Conservation (phyloP, 2,113 vertebrate genomes). For the Aptenodytes forsteri region DNA sequence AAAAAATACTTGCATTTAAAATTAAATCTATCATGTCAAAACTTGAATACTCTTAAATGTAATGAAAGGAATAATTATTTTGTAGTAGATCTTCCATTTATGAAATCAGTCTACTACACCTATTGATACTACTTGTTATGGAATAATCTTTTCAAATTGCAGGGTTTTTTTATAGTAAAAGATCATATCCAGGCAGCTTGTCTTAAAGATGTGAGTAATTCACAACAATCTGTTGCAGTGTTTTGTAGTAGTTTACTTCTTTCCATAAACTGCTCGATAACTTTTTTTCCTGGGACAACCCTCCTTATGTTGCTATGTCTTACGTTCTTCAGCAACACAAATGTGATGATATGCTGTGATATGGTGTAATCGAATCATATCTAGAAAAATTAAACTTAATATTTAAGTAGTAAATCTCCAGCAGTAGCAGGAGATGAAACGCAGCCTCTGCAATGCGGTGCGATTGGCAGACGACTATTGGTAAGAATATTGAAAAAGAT, state of each 20-base stretch:
- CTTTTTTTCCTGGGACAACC: background rate
- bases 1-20: background rate
- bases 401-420: no score
- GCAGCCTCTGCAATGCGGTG: background rate
- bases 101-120: background rate
- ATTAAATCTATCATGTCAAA: background rate
- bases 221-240: background rate
- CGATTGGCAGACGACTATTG: fast-evolving
- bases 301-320: background rate
- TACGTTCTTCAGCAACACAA: background rate
- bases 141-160: background rate
- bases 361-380: background rate
- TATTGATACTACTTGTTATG: background rate
- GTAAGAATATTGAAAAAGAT: background rate
- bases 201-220: background rate
- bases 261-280: background rate
- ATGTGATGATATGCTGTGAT: no score
- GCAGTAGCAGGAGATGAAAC: background rate
- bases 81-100: background rate
- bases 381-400: background rate
- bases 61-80: background rate
- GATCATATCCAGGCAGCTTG: background rate
- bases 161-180: background rate
- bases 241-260: background rate
- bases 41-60: background rate